Base-by-base conservation (phyloP, 2,888 invertebrate species). In the Tenthredo distinguenda region DNA sequence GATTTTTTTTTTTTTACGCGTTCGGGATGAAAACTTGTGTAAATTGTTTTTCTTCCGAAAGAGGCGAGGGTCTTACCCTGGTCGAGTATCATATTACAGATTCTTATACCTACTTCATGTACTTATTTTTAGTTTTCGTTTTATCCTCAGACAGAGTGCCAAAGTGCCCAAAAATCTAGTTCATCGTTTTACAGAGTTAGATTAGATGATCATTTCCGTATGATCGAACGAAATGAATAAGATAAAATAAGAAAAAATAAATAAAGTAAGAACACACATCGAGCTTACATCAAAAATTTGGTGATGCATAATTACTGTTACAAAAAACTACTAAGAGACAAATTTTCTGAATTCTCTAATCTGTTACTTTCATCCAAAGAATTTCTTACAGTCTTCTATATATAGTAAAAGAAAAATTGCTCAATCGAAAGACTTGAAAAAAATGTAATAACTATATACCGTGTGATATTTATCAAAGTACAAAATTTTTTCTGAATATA, bases 91-190 rank as follows among this genome's bases (percentile, higher is more conserved):
- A 50, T 43, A 43, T 50, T 50, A 1, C 18, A 50, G 18, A 50
- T 10, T 50, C 50, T 9, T 50, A 50, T 50, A 50, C 18, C 4
- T n/a, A 50, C 5, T 47, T 50, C n/a, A 12, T 65, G 31, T 65
- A 65, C 12, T 65, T 65, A 65, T 65, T 10, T 26, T 65, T 65
- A 65, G 65, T 65, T 65, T 65, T 31, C n/a, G 12, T 68, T 68
- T 68, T 68, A 68, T 26, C 31, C 21, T 65, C 15, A 68, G 15
- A 68, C 31, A 68, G 3, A 21, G 31, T 68, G 31, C 31, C 15
- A 68, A 68, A 65, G 12, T 65, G 31, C n/a, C 55, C 55, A 55
- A 55, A 55, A n/a, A 55, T 55, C n/a, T 55, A 55, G 55, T 55
- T 68, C 7, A 55, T n/a, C 31, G 12, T 68, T 68, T 2, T 26